phyloP scores from a whole-genome alignment of 2,113 vertebrate species.

The Eublepharis macularius region DNA sequence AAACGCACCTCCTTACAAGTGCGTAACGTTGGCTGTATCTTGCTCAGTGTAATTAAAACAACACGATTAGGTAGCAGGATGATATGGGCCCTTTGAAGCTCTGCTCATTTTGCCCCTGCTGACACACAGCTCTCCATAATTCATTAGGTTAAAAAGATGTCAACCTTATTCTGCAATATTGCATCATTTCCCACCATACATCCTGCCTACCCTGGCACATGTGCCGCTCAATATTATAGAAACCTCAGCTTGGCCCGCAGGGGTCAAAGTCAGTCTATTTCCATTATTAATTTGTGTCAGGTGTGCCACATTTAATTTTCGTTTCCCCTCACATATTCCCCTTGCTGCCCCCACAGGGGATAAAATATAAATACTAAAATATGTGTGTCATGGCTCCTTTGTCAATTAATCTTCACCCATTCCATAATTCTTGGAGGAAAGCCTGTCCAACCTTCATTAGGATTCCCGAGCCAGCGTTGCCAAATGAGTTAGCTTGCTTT shows the following conservation, averaged over 20 bases:
- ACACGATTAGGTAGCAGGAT: not conserved
- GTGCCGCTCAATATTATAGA: constrained; percentile 12
- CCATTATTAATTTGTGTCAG: constrained; percentile 41
- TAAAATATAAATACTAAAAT: constrained; percentile 55
- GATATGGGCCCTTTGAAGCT: not conserved
- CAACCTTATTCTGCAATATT: not conserved
- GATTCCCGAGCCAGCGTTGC: constrained; percentile 26
- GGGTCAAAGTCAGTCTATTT: constrained; percentile 27
- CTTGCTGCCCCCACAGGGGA: constrained; percentile 36
- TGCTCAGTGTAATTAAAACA: not conserved
- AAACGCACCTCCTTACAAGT: not conserved
- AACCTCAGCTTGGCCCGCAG: not conserved
- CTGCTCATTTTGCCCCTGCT: not conserved
- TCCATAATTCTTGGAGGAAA: constrained; percentile 53
- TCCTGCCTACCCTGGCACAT: constrained; percentile 14
- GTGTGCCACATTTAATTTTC: constrained; percentile 35
- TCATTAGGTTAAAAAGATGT: not conserved
- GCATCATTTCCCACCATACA: not conserved
- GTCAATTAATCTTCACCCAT: constrained; percentile 57
- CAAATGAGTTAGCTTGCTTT: constrained; percentile 47
- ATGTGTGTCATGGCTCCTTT: constrained; percentile 42
- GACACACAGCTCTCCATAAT: not conserved
- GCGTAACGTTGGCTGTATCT: not conserved
- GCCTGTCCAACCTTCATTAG: constrained; percentile 55
- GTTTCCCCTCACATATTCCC: constrained; percentile 31